Conservation (phyloP, 2,888 invertebrate genomes). For the Thumatha senex region DNA sequence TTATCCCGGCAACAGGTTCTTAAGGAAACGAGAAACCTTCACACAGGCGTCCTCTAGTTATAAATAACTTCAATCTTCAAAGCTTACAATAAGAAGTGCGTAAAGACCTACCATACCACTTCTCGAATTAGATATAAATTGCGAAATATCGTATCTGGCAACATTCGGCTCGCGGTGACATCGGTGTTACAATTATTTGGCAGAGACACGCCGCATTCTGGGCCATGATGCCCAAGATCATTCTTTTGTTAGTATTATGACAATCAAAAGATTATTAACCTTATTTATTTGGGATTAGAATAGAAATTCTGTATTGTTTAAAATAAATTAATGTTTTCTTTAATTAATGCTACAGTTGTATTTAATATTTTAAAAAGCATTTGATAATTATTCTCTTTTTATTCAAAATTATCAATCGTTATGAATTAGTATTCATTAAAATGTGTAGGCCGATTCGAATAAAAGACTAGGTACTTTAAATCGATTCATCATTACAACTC, state of each 20-base stretch:
- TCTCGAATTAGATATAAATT: slow-evolving; percentile 69
- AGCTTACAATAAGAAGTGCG: neutral
- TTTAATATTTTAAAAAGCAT: slow-evolving; percentile 5
- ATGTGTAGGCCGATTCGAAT: slow-evolving; percentile 3
- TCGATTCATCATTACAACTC: slow-evolving; percentile 11
- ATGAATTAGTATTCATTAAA: slow-evolving; percentile 11
- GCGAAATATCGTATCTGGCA: slow-evolving; percentile 74
- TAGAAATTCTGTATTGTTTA: slow-evolving; percentile 9
- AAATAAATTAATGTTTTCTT: slow-evolving; percentile 26
- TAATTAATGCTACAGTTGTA: slow-evolving; percentile 17
- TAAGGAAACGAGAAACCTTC: no score
- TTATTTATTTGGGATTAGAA: slow-evolving; percentile 16
- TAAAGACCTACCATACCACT: slow-evolving; percentile 14
- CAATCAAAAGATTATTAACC: slow-evolving; percentile 27
- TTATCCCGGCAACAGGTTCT: no score
- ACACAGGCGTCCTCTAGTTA: no score
- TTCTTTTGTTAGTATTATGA: slow-evolving; percentile 48
- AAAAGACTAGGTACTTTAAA: slow-evolving; percentile 8
- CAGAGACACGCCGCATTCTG: slow-evolving; percentile 71
- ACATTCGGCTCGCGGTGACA: slow-evolving; percentile 62
- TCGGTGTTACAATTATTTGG: slow-evolving; percentile 78
- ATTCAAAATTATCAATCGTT: no score
- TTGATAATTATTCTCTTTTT: slow-evolving; percentile 12
- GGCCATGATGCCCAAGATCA: slow-evolving; percentile 68
- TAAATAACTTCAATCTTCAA: no score